A percentile compares a stretch with the other conserved stretches of the same genome.
These are phyloP conservation scores for Neofelis nebulosa DNA, from an alignment of 2,113 vertebrate species.

Conservation along the genomic window DNA sequence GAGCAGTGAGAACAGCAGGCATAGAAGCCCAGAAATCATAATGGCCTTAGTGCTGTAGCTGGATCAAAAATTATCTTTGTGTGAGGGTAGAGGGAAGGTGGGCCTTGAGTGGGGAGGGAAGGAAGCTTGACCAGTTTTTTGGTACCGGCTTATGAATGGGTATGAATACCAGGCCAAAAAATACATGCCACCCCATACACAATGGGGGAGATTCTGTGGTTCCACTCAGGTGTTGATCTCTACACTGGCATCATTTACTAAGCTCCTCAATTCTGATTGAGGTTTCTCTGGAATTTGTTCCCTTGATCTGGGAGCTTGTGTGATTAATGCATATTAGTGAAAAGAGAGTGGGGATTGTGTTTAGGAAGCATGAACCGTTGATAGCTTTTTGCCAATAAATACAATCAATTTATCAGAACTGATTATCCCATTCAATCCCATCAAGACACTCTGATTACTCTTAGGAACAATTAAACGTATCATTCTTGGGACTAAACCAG, in stretches of 20 bases:
- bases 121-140: background rate
- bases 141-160: background rate
- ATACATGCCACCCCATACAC: too few relatives aligned
- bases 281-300: background rate
- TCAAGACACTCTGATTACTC: background rate
- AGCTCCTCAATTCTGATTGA: background rate
- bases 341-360: background rate
- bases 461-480: background rate
- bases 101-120: background rate
- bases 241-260: background rate
- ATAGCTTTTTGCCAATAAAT: background rate
- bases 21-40: background rate
- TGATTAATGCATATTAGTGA: background rate
- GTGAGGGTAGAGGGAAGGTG: background rate
- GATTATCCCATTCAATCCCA: background rate
- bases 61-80: background rate
- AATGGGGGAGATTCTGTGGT: background rate
- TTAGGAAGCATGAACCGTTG: background rate
- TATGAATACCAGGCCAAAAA: background rate
- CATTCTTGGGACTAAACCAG: background rate
- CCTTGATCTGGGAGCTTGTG: background rate
- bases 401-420: background rate
- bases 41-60: background rate
- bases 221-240: background rate
- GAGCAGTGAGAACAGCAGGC: background rate